Conservation (phyloP, 1,140 invertebrate genomes). For the Leguminivora glycinivorella region DNA sequence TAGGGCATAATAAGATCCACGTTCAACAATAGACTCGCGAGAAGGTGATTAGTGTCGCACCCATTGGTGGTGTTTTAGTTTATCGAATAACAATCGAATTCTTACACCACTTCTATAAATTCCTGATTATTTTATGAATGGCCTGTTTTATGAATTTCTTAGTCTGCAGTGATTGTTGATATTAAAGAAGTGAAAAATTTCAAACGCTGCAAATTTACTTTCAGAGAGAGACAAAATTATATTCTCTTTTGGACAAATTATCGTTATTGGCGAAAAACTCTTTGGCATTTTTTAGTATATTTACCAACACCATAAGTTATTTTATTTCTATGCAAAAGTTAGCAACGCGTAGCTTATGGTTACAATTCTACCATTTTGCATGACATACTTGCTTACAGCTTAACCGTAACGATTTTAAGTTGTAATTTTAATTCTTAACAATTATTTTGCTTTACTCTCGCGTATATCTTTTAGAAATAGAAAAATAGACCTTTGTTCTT, state of each 20-base stretch:
- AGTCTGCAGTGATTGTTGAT: not conserved
- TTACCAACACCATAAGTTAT: slow-evolving; percentile 14
- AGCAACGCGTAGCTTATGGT: slow-evolving; percentile 41
- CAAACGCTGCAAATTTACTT: not conserved
- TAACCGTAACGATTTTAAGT: not conserved
- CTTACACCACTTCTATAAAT: too few relatives aligned
- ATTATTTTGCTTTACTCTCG: not conserved
- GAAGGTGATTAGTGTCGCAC: too few relatives aligned
- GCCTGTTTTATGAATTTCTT: not conserved
- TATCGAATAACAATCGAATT: too few relatives aligned
- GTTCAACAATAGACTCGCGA: too few relatives aligned
- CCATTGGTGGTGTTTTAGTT: too few relatives aligned
- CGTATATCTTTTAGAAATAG: not conserved
- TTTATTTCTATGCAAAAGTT: slow-evolving; percentile 33
- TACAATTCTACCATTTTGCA: slow-evolving; percentile 25
- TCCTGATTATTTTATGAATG: too few relatives aligned
- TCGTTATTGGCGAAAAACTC: slow-evolving; percentile 31
- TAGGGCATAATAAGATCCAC: too few relatives aligned
- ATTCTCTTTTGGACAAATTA: not conserved
- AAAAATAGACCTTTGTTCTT: not conserved
- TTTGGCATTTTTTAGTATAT: slow-evolving; percentile 45
- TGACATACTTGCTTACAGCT: slow-evolving; percentile 2
- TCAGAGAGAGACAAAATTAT: not conserved
- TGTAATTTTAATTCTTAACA: not conserved
- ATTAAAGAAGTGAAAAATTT: not conserved